These are phyloP conservation scores for Bovichtus variegatus DNA, from an alignment of 2,797 vertebrate species.

Conservation along the genomic window DNA sequence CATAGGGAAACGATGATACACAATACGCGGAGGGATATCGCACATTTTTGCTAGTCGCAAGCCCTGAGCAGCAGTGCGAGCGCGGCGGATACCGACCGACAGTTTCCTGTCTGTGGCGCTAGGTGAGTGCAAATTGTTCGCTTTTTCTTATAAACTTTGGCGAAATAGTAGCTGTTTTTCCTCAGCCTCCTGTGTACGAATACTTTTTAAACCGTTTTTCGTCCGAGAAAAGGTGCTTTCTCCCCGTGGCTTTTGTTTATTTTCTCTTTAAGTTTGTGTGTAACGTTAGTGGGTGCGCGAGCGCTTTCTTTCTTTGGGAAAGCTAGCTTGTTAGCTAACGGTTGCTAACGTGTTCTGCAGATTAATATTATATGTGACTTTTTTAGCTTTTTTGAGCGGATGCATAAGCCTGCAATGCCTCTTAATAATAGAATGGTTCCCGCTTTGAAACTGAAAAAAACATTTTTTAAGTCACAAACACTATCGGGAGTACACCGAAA, in stretches of 20 bases:
- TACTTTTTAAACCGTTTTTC: rapidly evolving
- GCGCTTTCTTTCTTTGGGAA: conserved; percentile 73
- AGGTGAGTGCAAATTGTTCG: conserved; percentile 71
- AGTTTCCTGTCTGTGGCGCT: conserved; percentile 72
- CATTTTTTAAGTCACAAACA: conserved; percentile 30
- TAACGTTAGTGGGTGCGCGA: conserved; percentile 30
- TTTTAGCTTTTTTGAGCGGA: not conserved
- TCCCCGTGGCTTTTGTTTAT: not conserved
- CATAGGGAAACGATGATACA: not conserved
- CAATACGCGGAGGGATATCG: conserved; percentile 62
- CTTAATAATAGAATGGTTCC: rapidly evolving
- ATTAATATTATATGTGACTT: not conserved
- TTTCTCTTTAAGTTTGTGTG: conserved; percentile 16
- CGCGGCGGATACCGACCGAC: conserved; percentile 59
- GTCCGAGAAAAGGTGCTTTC: rapidly evolving
- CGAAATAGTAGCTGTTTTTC: not conserved
- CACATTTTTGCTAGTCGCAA: not conserved
- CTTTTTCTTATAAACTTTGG: conserved; percentile 37
- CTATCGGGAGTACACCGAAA: not conserved
- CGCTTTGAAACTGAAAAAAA: rapidly evolving
- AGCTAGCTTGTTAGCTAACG: conserved; percentile 66
- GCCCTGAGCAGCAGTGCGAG: conserved; percentile 40
- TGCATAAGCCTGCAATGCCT: rapidly evolving
- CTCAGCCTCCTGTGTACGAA: rapidly evolving
- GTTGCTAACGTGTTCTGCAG: conserved; percentile 21